Base-by-base conservation (phyloP, 2,888 invertebrate genomes). In the Melieria crassipennis region DNA sequence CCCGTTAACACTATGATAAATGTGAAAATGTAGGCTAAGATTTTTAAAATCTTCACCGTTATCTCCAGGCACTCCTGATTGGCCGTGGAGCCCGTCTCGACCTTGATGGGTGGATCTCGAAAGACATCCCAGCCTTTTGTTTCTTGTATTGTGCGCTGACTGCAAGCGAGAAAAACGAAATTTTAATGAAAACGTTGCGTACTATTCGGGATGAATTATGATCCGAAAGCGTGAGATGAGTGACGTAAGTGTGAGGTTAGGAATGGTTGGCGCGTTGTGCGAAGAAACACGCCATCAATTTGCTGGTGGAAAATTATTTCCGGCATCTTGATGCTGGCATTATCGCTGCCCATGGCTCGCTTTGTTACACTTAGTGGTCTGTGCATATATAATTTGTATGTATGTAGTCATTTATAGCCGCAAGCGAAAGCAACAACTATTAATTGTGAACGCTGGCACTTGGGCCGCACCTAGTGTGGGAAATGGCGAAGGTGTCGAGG, bases 101-200 rank as follows among this genome's bases (percentile, higher is more conserved):
- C 91, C 87, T 95, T 94, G 79, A 92, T 92, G 9, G 97, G 97
- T 79, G 96, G 93, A 87, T 96, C 93, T 83, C 96, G 90, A 89
- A 98, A 98, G 73, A 97, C 96, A 90, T 98, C 97, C 98, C 98
- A 98, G 91, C 93, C 94, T 92, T 95, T 95, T 80, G 94, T 94
- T 87, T 94, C 95, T 83, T 92, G 92, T 79, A 94, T 91, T 74
- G 94, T 94, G 83, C 94, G 89, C 87, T 93, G 93, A 84, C 94
- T 94, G 73, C 0, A 77, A 80, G 65, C 43, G 73, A 73, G 65
- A 69, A 64, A 52, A 55, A 47, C 4, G 13, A 56, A 65, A 5
- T 62, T 30, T 30, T 2, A 30, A 30, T 30, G 30, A 30, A 30
- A 30, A 30, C 30, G 3, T 30, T 30, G 30, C 30, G 30, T 30